Evolutionary conservation across 1,140 invertebrate genomes (phyloP).

Genomic region (Penaeus indicus): DNA sequence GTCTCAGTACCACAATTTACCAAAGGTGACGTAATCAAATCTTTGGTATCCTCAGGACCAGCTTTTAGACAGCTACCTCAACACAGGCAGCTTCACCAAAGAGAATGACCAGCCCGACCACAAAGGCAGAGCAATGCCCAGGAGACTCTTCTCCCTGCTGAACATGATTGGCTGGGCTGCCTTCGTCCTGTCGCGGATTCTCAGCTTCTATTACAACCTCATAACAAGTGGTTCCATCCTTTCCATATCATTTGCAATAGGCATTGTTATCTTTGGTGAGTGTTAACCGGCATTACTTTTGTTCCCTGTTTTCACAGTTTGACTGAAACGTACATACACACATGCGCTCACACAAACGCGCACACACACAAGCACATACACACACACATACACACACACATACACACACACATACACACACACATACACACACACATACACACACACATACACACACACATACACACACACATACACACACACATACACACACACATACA

Average conservation of each 20-base stretch:
- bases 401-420: too few relatives aligned
- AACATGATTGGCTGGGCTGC: conserved; percentile 81
- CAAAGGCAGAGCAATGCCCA: conserved; percentile 74
- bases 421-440: too few relatives aligned
- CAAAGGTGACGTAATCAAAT: too few relatives aligned
- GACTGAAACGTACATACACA: background rate
- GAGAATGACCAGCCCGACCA: conserved; percentile 79
- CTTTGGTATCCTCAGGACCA: conserved; percentile 76
- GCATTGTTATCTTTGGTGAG: conserved; percentile 81
- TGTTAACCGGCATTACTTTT: conserved; percentile 65
- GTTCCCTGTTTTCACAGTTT: background rate
- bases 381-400: too few relatives aligned
- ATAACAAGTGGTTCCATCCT: conserved; percentile 81
- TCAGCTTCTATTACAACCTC: conserved; percentile 79
- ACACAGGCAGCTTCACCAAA: conserved; percentile 86
- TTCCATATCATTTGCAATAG: conserved; percentile 78
- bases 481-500: too few relatives aligned
- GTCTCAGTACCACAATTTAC: too few relatives aligned
- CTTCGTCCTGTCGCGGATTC: conserved; percentile 79
- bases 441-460: too few relatives aligned
- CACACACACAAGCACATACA: too few relatives aligned
- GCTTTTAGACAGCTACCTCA: conserved; percentile 83
- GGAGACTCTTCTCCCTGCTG: conserved; percentile 78
- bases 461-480: too few relatives aligned
- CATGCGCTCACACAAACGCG: too few relatives aligned